Percentiles rank a stretch among this genome's conserved stretches.
Evolutionary conservation across 2,797 vertebrate genomes (phyloP).

Genomic region (Sebastes hubbsi): DNA sequence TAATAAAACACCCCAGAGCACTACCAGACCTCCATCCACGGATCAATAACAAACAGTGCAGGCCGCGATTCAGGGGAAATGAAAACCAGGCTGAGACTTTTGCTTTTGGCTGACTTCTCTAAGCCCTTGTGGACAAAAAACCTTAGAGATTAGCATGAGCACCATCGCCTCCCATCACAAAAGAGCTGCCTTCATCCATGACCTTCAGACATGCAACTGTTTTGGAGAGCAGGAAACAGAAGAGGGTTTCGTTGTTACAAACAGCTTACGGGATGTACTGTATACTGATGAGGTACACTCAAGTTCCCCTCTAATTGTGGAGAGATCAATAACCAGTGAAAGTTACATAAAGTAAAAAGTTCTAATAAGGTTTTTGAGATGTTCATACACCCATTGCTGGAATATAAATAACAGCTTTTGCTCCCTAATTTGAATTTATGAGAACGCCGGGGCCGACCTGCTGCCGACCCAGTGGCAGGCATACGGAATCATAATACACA

Average conservation of each 20-base stretch:
- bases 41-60: slow-evolving; percentile 3
- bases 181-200: slow-evolving; percentile 1
- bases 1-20: not conserved
- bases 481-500: not conserved
- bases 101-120: not conserved
- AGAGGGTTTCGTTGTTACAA: not conserved
- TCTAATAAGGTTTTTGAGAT: not conserved
- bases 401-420: slow-evolving; percentile 1
- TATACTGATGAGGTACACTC: not conserved
- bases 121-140: slow-evolving; percentile 10
- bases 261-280: not conserved
- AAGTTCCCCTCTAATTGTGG: not conserved
- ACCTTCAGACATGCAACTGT: slow-evolving; percentile 25
- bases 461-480: not conserved
- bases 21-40: not conserved
- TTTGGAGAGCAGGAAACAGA: slow-evolving; percentile 14
- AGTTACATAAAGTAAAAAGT: not conserved
- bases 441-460: not conserved
- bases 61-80: not conserved
- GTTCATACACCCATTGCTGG: not conserved
- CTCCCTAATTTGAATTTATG: slow-evolving; percentile 31
- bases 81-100: not conserved
- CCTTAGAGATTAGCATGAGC: slow-evolving; percentile 9
- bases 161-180: slow-evolving; percentile 6
- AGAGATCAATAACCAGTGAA: not conserved